Percentiles rank a stretch among this genome's conserved stretches.
phyloP scores from a whole-genome alignment of 2,888 invertebrate species.

The Ennomos fuscantarius region DNA sequence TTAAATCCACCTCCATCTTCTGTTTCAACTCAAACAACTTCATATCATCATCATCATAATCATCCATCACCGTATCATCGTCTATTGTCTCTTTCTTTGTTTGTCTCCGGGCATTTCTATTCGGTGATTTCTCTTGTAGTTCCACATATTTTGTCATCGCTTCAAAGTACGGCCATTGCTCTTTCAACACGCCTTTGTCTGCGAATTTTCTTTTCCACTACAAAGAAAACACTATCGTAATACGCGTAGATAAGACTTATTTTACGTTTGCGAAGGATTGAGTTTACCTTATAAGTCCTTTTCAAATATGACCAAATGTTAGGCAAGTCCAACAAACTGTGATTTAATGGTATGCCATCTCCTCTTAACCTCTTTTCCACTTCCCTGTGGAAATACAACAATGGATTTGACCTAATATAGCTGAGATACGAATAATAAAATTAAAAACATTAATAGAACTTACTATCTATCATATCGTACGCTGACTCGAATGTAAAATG shows the following conservation, averaged over 20 bases:
- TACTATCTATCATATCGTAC: too few species aligned
- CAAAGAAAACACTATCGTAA: slow-evolving; percentile 34
- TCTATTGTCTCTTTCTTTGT: slow-evolving; percentile 41
- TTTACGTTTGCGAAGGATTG: slow-evolving; percentile 1
- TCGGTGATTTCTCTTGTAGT: slow-evolving; percentile 42
- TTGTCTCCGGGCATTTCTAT: slow-evolving; percentile 43
- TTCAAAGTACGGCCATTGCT: slow-evolving; percentile 76
- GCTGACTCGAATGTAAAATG: too few species aligned
- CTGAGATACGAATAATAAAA: background rate
- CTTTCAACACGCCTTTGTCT: slow-evolving; percentile 70
- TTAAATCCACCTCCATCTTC: slow-evolving; percentile 53
- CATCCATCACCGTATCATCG: slow-evolving; percentile 50
- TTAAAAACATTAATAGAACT: too few species aligned
- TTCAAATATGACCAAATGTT: slow-evolving; percentile 72
- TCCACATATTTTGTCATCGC: slow-evolving; percentile 63
- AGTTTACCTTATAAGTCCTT: slow-evolving; percentile 70
- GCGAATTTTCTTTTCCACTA: slow-evolving; percentile 80
- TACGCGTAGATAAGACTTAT: background rate
- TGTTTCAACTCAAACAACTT: slow-evolving; percentile 73
- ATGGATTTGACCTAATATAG: slow-evolving; percentile 21
- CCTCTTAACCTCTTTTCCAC: slow-evolving; percentile 70
- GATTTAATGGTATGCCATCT: slow-evolving; percentile 68
- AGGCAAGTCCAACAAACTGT: slow-evolving; percentile 70
- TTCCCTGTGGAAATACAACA: slow-evolving; percentile 53
- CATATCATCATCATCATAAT: slow-evolving; percentile 74